phyloP scores from a whole-genome alignment of 2,888 invertebrate species.

The Troglohyphantes excavatus region DNA sequence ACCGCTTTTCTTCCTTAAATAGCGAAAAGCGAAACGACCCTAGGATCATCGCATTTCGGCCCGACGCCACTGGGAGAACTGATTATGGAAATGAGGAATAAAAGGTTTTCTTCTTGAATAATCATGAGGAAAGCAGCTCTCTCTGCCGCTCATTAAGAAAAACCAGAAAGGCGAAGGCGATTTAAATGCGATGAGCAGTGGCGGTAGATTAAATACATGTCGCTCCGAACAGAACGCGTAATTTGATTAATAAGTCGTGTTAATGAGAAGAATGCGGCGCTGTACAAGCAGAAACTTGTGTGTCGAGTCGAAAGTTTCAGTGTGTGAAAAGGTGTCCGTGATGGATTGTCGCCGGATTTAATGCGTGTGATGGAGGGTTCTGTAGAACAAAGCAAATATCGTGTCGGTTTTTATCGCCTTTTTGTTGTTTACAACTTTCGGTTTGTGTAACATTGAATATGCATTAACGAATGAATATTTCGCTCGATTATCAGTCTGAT shows the following conservation, averaged over 20 bases:
- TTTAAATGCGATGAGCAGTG: constrained; percentile 76
- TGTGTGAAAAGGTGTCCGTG: constrained; percentile 43
- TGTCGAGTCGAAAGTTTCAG: constrained; percentile 60
- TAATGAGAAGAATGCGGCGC: constrained; percentile 47
- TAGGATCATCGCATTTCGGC: background rate
- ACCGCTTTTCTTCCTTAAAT: background rate
- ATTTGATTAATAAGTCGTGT: constrained; percentile 77
- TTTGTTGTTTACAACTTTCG: background rate
- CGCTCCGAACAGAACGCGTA: constrained; percentile 55
- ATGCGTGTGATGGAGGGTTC: background rate
- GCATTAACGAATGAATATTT: constrained; percentile 3
- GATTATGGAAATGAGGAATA: constrained; percentile 69
- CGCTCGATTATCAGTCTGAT: background rate
- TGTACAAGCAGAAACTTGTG: constrained; percentile 14
- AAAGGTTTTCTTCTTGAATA: constrained; percentile 70
- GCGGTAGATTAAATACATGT: constrained; percentile 73
- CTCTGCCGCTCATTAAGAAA: constrained; percentile 41
- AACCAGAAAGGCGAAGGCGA: constrained; percentile 48
- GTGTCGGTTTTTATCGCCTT: constrained; percentile 10
- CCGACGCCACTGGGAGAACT: constrained; percentile 51
- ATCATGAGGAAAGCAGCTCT: constrained; percentile 59
- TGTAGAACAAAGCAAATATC: background rate
- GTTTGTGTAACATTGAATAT: background rate
- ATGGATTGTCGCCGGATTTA: constrained; percentile 17
- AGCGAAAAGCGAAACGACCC: background rate